phyloP scores from a whole-genome alignment of 2,113 vertebrate species.

The Chlorodrepanis virens region DNA sequence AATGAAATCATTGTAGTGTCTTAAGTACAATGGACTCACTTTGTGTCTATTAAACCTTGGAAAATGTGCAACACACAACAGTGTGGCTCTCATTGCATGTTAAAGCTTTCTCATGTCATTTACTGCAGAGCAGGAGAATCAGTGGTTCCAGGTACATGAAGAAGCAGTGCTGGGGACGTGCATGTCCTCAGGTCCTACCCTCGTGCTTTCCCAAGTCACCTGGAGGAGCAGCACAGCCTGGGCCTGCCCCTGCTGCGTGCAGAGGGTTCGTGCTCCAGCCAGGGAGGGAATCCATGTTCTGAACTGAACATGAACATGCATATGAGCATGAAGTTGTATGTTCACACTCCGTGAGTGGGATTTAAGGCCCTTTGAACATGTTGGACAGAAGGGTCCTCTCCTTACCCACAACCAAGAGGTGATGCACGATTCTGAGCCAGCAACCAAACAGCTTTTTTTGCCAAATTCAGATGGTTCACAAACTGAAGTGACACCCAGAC shows the following conservation, averaged over 20 bases:
- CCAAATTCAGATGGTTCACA: not conserved
- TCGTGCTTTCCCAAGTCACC: not conserved
- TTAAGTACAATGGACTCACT: constrained; percentile 60
- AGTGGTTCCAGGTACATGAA: fast-evolving
- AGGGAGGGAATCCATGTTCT: not conserved
- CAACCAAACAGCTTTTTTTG: not conserved
- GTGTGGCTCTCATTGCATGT: not conserved
- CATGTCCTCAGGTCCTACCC: not conserved
- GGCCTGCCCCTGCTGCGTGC: fast-evolving
- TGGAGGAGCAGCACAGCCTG: not conserved
- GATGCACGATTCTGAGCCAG: not conserved
- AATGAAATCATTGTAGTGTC: constrained; percentile 63
- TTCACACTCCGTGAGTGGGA: not conserved
- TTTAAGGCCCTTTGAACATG: not conserved
- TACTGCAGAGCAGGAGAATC: not conserved
- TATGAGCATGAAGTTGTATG: not conserved
- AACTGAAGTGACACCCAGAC: not conserved
- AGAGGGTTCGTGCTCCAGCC: fast-evolving
- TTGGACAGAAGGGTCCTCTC: not conserved
- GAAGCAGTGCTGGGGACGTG: not conserved
- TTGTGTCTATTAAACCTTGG: constrained; percentile 69
- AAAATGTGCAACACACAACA: constrained; percentile 34
- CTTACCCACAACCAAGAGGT: not conserved
- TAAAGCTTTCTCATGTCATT: fast-evolving
- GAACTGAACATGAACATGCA: fast-evolving